These are phyloP conservation scores for Drosophila mayri DNA, from an alignment of 1,140 invertebrate species.

Conservation along the genomic window DNA sequence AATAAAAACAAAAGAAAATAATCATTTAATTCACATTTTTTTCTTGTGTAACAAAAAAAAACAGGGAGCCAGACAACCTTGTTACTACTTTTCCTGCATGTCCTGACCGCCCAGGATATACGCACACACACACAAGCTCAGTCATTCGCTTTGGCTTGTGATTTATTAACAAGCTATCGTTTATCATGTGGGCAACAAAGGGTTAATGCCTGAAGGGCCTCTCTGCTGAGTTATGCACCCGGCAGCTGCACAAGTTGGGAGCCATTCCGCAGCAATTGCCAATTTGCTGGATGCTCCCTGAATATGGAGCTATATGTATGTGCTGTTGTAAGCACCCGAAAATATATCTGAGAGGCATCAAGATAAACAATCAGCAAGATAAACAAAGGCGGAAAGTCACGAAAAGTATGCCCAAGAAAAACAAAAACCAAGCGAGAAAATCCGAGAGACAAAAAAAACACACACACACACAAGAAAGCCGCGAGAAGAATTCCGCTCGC, in stretches of 20 bases:
- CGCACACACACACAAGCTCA: constrained; percentile 16
- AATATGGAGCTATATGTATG: neutral
- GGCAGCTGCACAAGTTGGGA: constrained; percentile 29
- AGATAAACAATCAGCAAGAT: constrained; percentile 55
- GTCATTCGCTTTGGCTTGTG: constrained; percentile 51
- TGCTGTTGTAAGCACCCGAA: constrained; percentile 16
- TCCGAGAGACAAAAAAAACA: constrained; percentile 3
- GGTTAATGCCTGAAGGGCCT: constrained; percentile 57
- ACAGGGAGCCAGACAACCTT: constrained; percentile 14
- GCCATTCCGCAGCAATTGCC: constrained; percentile 42
- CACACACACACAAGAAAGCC: constrained; percentile 15
- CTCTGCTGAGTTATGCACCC: constrained; percentile 34
- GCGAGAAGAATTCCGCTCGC: constrained; percentile 39
- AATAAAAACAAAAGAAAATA: too few relatives aligned
- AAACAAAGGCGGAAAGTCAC: constrained; percentile 54
- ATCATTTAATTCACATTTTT: neutral
- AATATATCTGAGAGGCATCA: constrained; percentile 47
- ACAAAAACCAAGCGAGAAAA: constrained; percentile 26
- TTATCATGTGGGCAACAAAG: constrained; percentile 77
- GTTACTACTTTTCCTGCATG: constrained; percentile 41
- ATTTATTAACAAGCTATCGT: constrained; percentile 80
- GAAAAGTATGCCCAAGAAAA: constrained; percentile 52
- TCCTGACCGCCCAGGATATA: constrained; percentile 25
- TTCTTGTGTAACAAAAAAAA: neutral
- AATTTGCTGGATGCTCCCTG: constrained; percentile 41